phyloP scores from a whole-genome alignment of 2,888 invertebrate genomes.

The Mythimna impura region DNA sequence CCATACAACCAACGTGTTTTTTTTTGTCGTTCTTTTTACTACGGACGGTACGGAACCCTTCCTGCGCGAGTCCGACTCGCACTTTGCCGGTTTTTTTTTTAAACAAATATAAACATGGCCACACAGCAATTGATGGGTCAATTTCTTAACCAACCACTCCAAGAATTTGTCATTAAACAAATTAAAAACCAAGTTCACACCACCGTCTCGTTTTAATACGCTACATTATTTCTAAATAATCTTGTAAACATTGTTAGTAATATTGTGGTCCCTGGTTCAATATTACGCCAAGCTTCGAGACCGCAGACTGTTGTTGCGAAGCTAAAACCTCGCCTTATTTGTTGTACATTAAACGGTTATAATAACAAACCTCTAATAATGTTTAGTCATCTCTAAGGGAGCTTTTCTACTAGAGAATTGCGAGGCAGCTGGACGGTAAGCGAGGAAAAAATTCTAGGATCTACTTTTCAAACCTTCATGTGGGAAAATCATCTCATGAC shows the following conservation, averaged over 20 bases:
- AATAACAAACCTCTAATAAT: conserved; percentile 33
- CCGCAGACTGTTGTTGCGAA: conserved; percentile 34
- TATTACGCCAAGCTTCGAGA: conserved; percentile 33
- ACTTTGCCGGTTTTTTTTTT: too few species aligned
- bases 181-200: conserved; percentile 17
- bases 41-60: too few species aligned
- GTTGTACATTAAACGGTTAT: conserved; percentile 45
- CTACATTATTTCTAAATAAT: conserved; percentile 24
- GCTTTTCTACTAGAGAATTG: background rate
- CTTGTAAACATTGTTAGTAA: conserved; percentile 16
- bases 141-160: background rate
- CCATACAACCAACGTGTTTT: too few species aligned
- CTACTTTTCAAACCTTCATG: too few species aligned
- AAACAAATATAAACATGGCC: background rate
- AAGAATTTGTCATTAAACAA: background rate
- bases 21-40: too few species aligned
- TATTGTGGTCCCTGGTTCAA: conserved; percentile 22
- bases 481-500: too few species aligned
- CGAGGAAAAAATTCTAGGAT: background rate
- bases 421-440: background rate
- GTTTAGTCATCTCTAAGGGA: conserved; percentile 40
- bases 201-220: conserved; percentile 12
- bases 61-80: too few species aligned
- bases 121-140: background rate
- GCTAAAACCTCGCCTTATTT: conserved; percentile 46